These are phyloP conservation scores for Macrobrachium nipponense DNA, from an alignment of 1,140 invertebrate species.

Conservation along the genomic window DNA sequence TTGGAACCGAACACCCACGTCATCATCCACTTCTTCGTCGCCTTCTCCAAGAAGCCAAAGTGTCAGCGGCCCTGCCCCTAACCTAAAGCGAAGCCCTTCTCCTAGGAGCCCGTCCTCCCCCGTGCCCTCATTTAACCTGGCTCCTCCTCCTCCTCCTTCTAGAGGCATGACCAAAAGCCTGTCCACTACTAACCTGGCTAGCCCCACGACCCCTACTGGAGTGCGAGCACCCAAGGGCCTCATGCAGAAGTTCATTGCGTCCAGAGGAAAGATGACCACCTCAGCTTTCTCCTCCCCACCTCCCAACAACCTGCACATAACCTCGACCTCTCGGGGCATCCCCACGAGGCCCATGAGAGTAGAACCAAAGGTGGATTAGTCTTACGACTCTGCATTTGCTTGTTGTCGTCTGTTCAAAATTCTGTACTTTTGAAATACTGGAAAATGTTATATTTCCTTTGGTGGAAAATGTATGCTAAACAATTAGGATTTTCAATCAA, in stretches of 20 bases:
- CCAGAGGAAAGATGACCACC: constrained; percentile 74
- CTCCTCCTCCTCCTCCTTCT: constrained; percentile 35
- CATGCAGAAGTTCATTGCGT: constrained; percentile 83
- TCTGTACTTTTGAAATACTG: no score
- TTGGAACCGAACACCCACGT: background rate
- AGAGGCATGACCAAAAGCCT: constrained; percentile 41
- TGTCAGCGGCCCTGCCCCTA: constrained; percentile 12
- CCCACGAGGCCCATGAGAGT: constrained; percentile 59
- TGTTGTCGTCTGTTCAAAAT: no score
- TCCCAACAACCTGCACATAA: constrained; percentile 21
- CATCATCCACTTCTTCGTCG: background rate
- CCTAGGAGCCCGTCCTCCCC: constrained; percentile 41
- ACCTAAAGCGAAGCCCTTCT: constrained; percentile 39
- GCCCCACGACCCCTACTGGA: constrained; percentile 20
- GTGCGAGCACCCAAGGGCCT: constrained; percentile 70
- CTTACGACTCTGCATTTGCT: background rate
- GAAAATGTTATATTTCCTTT: no score
- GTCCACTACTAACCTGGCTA: constrained; percentile 59
- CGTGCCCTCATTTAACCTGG: constrained; percentile 47
- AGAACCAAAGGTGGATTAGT: constrained; percentile 45
- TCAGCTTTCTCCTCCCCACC: constrained; percentile 64
- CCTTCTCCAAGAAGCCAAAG: constrained; percentile 22
- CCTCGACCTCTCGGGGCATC: constrained; percentile 33
- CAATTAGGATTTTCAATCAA: no score
- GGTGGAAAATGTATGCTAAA: no score